Evolutionary conservation across 1,140 invertebrate genomes (phyloP).

Genomic region (Eriocheir sinensis): DNA sequence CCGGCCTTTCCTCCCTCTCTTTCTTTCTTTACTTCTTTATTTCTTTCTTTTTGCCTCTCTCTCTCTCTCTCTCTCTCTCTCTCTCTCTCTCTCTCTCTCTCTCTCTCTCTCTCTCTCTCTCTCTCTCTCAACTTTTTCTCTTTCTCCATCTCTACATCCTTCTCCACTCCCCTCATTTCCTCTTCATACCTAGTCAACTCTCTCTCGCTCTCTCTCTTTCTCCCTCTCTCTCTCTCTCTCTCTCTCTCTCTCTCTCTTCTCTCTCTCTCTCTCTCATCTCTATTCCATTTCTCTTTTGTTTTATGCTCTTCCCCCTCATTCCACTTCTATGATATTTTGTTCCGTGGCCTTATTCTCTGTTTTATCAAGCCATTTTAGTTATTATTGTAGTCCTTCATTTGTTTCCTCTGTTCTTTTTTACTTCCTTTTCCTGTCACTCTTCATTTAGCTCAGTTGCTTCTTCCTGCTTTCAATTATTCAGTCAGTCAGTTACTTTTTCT

Average conservation of each 20-base stretch:
- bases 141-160: no score
- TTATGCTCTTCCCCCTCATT: not conserved
- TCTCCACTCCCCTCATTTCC: no score
- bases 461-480: not conserved
- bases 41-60: no score
- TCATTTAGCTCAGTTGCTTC: not conserved
- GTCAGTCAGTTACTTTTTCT: not conserved
- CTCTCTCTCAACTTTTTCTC: not conserved
- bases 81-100: conserved; percentile 9
- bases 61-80: no score
- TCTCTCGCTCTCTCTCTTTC: no score
- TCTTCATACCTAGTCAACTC: no score
- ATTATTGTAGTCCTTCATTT: not conserved
- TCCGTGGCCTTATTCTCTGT: not conserved
- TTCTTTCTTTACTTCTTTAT: not conserved
- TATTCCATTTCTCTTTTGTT: not conserved
- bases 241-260: not conserved
- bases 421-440: not conserved
- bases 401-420: not conserved
- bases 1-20: not conserved
- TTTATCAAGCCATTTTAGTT: no score
- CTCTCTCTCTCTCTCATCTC: not conserved
- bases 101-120: not conserved
- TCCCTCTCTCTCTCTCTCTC: conserved; percentile 1
- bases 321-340: not conserved